Percentiles rank a stretch among this genome's conserved stretches.
Evolutionary conservation across 2,113 vertebrate species (phyloP).

Genomic region (Fukomys damarensis): DNA sequence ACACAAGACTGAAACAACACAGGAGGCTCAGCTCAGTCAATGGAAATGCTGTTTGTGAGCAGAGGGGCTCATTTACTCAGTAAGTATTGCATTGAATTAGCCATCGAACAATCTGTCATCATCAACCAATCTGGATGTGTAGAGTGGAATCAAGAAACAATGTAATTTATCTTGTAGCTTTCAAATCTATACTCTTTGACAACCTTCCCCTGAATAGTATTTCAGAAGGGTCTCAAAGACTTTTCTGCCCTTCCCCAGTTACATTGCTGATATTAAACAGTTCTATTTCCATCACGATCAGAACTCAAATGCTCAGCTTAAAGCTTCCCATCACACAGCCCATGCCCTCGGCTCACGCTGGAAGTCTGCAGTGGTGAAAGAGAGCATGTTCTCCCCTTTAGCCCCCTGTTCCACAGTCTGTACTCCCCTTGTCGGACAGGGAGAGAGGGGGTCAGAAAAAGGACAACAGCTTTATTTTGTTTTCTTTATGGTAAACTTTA

Average conservation of each 20-base stretch:
- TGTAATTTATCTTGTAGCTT: neutral
- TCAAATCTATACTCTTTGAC: neutral
- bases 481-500: neutral
- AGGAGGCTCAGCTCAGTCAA: no score
- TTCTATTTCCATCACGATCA: neutral
- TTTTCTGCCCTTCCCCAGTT: no score
- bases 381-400: fast-evolving
- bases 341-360: neutral
- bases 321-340: neutral
- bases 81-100: neutral
- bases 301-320: neutral
- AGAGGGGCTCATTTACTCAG: neutral
- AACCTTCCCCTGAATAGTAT: neutral
- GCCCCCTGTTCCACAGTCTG: neutral
- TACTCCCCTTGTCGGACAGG: neutral
- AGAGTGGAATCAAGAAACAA: neutral
- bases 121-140: neutral
- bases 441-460: neutral
- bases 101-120: neutral
- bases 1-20: neutral
- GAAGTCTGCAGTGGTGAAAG: neutral
- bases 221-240: neutral
- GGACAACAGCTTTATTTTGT: neutral
- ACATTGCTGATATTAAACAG: neutral
- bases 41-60: neutral